Evolutionary conservation across 35 echinoderm and acorn worm species (phyloP).

Genomic region (Acanthaster planci): DNA sequence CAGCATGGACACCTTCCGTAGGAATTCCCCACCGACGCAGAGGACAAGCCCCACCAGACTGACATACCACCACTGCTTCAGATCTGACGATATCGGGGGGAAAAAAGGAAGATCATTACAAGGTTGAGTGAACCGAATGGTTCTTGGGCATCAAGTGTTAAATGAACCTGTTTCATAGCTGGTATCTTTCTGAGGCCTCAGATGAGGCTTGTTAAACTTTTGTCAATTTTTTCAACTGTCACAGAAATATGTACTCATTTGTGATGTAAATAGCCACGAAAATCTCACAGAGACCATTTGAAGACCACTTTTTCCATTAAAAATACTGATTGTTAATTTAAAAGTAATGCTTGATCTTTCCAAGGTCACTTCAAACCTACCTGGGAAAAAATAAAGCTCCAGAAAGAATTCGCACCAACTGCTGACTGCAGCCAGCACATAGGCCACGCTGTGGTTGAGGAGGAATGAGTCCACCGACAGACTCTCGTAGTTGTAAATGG

Average conservation of each 20-base stretch:
- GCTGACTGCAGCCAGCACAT: conserved; percentile 73
- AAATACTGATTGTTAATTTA: too few relatives aligned
- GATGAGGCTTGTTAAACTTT: too few relatives aligned
- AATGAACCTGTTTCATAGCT: too few relatives aligned
- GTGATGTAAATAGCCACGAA: too few relatives aligned
- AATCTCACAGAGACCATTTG: too few relatives aligned
- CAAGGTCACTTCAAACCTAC: conserved; percentile 42
- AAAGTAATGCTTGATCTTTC: too few relatives aligned
- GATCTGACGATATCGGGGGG: conserved; percentile 34
- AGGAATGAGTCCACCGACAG: conserved; percentile 91
- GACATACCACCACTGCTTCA: conserved; percentile 71
- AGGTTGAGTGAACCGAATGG: too few relatives aligned
- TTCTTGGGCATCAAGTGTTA: too few relatives aligned
- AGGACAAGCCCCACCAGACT: conserved; percentile 74
- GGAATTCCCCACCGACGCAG: conserved; percentile 73
- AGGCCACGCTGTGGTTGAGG: conserved; percentile 95
- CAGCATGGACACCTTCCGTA: conserved; percentile 91
- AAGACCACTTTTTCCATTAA: too few relatives aligned
- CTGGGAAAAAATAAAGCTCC: conserved; percentile 88
- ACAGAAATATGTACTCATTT: too few relatives aligned
- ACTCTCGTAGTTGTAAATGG: conserved; percentile 91
- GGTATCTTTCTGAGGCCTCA: too few relatives aligned
- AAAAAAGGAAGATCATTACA: background rate
- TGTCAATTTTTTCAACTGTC: too few relatives aligned
- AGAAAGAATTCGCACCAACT: conserved; percentile 91